A percentile compares a stretch with the other conserved stretches of the same genome.
phyloP scores from a whole-genome alignment of 2,888 invertebrate species.

The Nineta flava region DNA sequence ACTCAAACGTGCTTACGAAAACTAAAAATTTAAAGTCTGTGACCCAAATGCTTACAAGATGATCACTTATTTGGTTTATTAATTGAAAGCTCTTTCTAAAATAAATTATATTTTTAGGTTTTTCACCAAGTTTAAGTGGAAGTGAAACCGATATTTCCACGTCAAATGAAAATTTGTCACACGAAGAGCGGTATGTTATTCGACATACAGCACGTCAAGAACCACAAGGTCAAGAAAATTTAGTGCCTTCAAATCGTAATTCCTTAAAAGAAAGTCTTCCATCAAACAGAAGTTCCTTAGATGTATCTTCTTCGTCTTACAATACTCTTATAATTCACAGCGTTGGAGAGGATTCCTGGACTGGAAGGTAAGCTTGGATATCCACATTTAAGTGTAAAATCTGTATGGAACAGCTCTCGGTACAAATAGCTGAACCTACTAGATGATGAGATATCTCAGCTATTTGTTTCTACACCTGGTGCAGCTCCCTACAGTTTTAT shows the following conservation, averaged over 20 bases:
- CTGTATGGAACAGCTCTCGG: too few species aligned
- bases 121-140: constrained; percentile 64
- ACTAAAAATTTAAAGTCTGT: too few species aligned
- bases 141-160: constrained; percentile 84
- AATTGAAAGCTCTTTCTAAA: neutral
- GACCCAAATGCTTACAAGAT: neutral
- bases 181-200: constrained; percentile 71
- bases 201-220: constrained; percentile 71
- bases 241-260: constrained; percentile 36
- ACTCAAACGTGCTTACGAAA: too few species aligned
- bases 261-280: constrained; percentile 42
- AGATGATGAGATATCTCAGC: too few species aligned
- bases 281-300: constrained; percentile 50
- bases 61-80: neutral
- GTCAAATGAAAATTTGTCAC: constrained; percentile 75
- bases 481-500: too few species aligned
- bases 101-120: constrained; percentile 29
- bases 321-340: constrained; percentile 74
- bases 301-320: constrained; percentile 64
- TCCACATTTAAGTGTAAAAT: neutral
- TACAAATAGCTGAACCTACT: too few species aligned
- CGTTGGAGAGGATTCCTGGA: constrained; percentile 56
- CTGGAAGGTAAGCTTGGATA: constrained; percentile 30
- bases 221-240: constrained; percentile 82
- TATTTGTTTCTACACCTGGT: too few species aligned